These are phyloP conservation scores for Haliclona indistincta DNA, from an alignment of 37 sponge, comb jelly and placozoan genomes.

Conservation along the genomic window DNA sequence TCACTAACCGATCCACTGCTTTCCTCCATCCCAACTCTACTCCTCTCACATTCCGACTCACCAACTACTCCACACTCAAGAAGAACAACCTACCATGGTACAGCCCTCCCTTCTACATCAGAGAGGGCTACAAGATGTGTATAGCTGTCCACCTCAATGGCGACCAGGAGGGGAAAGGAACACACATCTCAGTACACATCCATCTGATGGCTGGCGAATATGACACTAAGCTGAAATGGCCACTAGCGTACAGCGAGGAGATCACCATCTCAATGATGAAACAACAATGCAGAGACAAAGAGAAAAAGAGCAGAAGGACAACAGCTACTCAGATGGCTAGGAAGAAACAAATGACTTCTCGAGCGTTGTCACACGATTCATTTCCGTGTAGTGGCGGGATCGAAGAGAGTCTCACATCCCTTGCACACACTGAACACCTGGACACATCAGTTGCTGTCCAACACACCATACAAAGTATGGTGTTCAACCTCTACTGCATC, in stretches of 20 bases:
- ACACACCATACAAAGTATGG: not conserved
- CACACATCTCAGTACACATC: constrained; percentile 37
- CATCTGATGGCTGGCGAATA: constrained; percentile 31
- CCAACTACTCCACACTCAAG: constrained; percentile 10
- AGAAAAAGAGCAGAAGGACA: not conserved
- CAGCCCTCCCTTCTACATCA: constrained; percentile 23
- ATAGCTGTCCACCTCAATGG: constrained; percentile 45
- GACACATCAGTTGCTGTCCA: too few species aligned
- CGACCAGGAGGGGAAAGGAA: constrained; percentile 23
- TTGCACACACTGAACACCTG: too few species aligned
- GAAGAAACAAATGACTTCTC: not conserved
- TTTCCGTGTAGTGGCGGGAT: too few species aligned
- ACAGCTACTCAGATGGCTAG: not conserved
- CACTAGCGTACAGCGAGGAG: constrained; percentile 7
- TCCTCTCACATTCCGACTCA: constrained; percentile 17
- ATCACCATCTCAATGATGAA: not conserved
- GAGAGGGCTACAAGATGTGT: constrained; percentile 45
- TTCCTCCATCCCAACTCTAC: not conserved
- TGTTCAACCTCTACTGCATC: not conserved
- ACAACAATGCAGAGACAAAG: not conserved
- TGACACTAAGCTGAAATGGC: constrained; percentile 36
- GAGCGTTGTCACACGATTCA: not conserved
- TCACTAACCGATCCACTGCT: not conserved
- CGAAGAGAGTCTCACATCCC: too few species aligned
- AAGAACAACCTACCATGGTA: constrained; percentile 13